These are phyloP conservation scores for Cyclina sinensis DNA, from an alignment of 1,140 invertebrate genomes.

Conservation along the genomic window DNA sequence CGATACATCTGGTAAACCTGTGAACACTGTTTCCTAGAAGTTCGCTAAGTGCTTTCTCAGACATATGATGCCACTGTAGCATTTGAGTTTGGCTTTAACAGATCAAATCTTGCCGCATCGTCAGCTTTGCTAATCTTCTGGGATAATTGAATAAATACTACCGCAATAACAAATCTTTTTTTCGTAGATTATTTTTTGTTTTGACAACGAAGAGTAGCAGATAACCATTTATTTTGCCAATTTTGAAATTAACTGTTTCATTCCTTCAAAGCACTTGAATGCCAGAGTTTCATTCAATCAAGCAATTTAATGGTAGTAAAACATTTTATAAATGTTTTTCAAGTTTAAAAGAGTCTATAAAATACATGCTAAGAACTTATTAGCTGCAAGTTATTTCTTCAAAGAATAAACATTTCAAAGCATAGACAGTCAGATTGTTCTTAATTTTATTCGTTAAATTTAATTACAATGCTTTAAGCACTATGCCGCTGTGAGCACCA, in stretches of 20 bases:
- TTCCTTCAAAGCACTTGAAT: not conserved
- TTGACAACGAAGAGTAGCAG: conserved; percentile 1
- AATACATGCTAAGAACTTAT: too few species aligned
- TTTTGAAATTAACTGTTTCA: conserved; percentile 14
- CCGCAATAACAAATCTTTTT: conserved; percentile 44
- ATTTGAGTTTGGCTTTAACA: conserved; percentile 32
- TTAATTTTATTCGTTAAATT: too few species aligned
- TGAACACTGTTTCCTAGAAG: conserved; percentile 13
- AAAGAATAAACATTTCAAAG: too few species aligned
- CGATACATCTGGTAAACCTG: conserved; percentile 45
- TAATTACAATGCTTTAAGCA: too few species aligned
- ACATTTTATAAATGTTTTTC: too few species aligned
- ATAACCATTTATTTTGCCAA: conserved; percentile 39
- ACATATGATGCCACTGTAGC: conserved; percentile 33
- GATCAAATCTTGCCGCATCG: conserved; percentile 49
- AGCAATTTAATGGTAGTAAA: not conserved
- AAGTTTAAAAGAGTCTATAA: too few species aligned
- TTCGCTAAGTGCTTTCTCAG: conserved; percentile 47
- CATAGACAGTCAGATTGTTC: too few species aligned
- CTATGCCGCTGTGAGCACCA: too few species aligned
- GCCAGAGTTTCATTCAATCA: not conserved
- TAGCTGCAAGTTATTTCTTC: too few species aligned
- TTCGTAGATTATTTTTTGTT: conserved; percentile 40
- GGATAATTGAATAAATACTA: conserved; percentile 54
- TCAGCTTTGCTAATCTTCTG: conserved; percentile 48